Evolutionary conservation across 2,888 invertebrate species (phyloP), one percentile per base, ranked within the genome.

Genomic region (Cephonodes hylas): DNA sequence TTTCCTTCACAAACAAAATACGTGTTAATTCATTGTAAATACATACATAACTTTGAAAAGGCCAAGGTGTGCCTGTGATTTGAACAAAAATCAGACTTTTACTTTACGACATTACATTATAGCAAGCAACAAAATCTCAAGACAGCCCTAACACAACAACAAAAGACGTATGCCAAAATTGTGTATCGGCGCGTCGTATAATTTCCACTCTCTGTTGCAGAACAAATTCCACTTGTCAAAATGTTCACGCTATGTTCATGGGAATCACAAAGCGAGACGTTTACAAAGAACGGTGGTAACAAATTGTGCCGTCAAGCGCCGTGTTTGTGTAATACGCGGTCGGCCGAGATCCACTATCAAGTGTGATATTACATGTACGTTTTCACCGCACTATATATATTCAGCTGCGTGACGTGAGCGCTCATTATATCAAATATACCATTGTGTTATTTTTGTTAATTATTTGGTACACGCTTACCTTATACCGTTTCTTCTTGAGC

Each of bases 181-280:
- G 83, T 82, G 80, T 77, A 78, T 78, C 75, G 38, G 38, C 38
- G 76, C 71, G 73, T 74, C 77, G 72, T 78, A 73, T 74, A 75
- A 72, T 82, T 77, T 74, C 70, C 72, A 76, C 79, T 79, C 78
- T 77, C 78, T 78, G 80, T 83, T 81, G 77, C 80, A 80, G 82
- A 88, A 89, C 86, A 88, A 89, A 88, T 88, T 85, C 83, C 82
- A 83, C 83, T 85, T 88, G 88, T 89, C 89, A 89, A 90, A 90
- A 89, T 84, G 85, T 88, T 88, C 85, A 85, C 88, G 86, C 85
- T 83, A 81, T 80, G 85, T 84, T 83, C 80, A 78, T 80, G 79
- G 77, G 81, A 85, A 84, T 88, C 87, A 88, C 88, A 88, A 88
- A 88, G 88, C 86, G 87, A 79, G 83, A 82, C 85, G 83, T 80